Evolutionary conservation across 1,140 invertebrate species (phyloP).

Genomic region (Rhopalosiphum padi): DNA sequence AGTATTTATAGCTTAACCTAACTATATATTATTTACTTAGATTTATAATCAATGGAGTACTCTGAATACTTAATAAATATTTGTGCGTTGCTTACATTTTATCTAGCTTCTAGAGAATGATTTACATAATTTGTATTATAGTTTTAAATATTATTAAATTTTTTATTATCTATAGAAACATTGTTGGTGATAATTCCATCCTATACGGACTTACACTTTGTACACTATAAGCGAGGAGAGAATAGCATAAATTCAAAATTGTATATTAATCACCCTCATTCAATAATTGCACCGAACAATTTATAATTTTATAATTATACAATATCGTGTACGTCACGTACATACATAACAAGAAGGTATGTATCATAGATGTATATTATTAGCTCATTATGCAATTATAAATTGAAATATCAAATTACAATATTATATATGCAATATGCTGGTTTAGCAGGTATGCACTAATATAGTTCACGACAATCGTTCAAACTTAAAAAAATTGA

Average conservation of each 20-base stretch:
- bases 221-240: not conserved
- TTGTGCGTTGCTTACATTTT: not conserved
- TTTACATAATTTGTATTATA: not conserved
- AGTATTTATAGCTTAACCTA: no score
- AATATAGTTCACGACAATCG: not conserved
- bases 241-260: not conserved
- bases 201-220: not conserved
- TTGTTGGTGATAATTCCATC: not conserved
- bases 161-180: not conserved
- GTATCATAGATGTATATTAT: not conserved
- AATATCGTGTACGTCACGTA: not conserved
- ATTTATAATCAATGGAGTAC: no score
- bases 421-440: not conserved
- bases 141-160: not conserved
- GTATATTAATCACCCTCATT: not conserved
- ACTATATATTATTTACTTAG: no score
- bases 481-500: conserved; percentile 1
- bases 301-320: not conserved
- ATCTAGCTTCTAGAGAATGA: not conserved
- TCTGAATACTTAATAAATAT: no score
- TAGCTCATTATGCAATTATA: not conserved
- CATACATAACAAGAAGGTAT: not conserved
- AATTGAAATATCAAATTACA: not conserved
- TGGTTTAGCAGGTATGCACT: not conserved
- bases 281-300: not conserved